These are phyloP conservation scores for Tenthredo notha DNA, from an alignment of 2,888 invertebrate species.

Conservation along the genomic window DNA sequence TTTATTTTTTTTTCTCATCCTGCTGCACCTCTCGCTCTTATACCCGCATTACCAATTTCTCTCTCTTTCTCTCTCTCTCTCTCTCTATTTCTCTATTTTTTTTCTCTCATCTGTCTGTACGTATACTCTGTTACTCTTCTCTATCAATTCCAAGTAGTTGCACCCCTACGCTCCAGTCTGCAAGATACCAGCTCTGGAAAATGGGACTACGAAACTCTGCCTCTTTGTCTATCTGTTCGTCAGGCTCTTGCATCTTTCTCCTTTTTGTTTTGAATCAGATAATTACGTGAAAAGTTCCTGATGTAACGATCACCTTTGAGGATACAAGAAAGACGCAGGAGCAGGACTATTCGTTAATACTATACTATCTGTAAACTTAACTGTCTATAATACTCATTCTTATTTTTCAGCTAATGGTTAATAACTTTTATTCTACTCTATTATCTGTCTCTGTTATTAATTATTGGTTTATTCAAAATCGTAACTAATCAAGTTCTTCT, in stretches of 20 bases:
- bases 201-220: background rate
- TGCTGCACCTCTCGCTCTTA: conserved; percentile 50
- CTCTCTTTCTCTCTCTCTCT: background rate
- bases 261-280: background rate
- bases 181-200: conserved; percentile 13
- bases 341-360: background rate
- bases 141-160: conserved; percentile 59
- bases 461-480: background rate
- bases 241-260: background rate
- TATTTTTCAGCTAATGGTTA: conserved; percentile 49
- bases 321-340: conserved; percentile 17
- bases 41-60: background rate
- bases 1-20: conserved; percentile 30
- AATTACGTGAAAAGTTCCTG: background rate
- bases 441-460: conserved; percentile 6
- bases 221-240: background rate
- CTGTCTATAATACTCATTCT: conserved; percentile 11
- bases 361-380: background rate
- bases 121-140: conserved; percentile 56
- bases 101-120: conserved; percentile 50
- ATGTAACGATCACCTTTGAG: background rate
- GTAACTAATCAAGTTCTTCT: conserved; percentile 50
- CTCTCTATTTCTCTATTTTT: conserved; percentile 58
- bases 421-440: conserved; percentile 28
- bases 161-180: conserved; percentile 46